phyloP scores from a whole-genome alignment of 2,797 vertebrate genomes.

The Morus bassanus region DNA sequence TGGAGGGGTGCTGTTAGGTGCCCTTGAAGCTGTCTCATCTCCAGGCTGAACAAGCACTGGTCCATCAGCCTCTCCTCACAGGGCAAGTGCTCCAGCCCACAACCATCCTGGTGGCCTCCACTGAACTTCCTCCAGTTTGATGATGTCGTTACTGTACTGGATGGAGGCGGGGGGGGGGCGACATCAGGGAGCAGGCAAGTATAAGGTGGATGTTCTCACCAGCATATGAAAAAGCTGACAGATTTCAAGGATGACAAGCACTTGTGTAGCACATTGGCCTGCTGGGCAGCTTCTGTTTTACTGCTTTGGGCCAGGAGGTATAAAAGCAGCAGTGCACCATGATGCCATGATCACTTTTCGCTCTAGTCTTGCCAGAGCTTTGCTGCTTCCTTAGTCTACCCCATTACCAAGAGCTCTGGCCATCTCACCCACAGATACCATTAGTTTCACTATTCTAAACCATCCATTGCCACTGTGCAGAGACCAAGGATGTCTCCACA shows the following conservation, averaged over 20 bases:
- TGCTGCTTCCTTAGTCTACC: not conserved
- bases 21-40: not conserved
- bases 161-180: accelerated
- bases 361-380: not conserved
- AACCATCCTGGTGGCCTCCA: not conserved
- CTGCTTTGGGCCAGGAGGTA: not conserved
- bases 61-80: not conserved
- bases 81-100: not conserved
- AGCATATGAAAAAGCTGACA: not conserved
- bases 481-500: not conserved
- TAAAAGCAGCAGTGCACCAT: not conserved
- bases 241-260: not conserved
- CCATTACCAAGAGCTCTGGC: not conserved
- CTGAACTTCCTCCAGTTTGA: not conserved
- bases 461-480: not conserved
- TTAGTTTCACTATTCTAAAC: not conserved
- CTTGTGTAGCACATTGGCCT: not conserved
- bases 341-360: not conserved
- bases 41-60: not conserved
- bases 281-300: not conserved
- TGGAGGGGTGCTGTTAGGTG: not conserved
- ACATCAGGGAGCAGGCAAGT: not conserved
- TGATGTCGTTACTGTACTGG: not conserved
- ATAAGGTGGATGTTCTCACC: not conserved
- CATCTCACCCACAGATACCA: not conserved